Conservation (phyloP, 2,888 invertebrate genomes). For the Eurytoma californica region DNA sequence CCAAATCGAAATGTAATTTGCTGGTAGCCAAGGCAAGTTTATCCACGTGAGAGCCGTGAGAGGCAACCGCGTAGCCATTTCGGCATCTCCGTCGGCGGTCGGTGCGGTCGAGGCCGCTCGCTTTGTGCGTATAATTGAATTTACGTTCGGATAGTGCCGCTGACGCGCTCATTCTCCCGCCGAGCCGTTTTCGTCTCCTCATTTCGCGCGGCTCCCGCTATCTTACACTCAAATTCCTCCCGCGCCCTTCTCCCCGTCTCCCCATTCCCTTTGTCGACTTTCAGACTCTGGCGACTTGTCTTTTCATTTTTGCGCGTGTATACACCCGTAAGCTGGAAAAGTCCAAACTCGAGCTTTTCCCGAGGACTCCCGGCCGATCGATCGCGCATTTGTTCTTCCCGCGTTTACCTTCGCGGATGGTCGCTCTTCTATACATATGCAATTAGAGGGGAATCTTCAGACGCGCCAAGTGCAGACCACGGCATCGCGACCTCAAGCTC, state of each 20-base stretch:
- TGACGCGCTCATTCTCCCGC: conserved; percentile 38
- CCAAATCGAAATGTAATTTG: conserved; percentile 54
- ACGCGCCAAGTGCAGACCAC: neutral
- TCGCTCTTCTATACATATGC: conserved; percentile 6
- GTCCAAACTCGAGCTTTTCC: no score
- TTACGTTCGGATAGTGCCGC: conserved; percentile 65
- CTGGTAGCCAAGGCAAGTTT: conserved; percentile 19
- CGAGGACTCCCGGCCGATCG: neutral
- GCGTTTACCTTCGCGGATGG: neutral
- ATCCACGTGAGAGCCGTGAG: conserved; percentile 25
- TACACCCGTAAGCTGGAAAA: neutral
- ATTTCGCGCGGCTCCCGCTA: neutral
- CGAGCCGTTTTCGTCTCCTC: neutral
- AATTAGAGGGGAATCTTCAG: conserved; percentile 12
- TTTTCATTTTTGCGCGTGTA: neutral
- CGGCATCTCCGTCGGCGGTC: conserved; percentile 58
- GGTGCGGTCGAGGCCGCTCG: conserved; percentile 63
- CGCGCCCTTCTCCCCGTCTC: neutral
- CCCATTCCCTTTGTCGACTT: neutral
- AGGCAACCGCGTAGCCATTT: conserved; percentile 40
- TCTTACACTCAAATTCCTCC: neutral
- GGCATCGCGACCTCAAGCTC: neutral
- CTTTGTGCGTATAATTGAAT: conserved; percentile 73
- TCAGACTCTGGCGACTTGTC: no score
- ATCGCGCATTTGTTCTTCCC: conserved; percentile 8